Percentiles rank a stretch among this genome's conserved stretches.
phyloP scores from a whole-genome alignment of 2,113 vertebrate genomes.

The Actenoides lindsayi region DNA sequence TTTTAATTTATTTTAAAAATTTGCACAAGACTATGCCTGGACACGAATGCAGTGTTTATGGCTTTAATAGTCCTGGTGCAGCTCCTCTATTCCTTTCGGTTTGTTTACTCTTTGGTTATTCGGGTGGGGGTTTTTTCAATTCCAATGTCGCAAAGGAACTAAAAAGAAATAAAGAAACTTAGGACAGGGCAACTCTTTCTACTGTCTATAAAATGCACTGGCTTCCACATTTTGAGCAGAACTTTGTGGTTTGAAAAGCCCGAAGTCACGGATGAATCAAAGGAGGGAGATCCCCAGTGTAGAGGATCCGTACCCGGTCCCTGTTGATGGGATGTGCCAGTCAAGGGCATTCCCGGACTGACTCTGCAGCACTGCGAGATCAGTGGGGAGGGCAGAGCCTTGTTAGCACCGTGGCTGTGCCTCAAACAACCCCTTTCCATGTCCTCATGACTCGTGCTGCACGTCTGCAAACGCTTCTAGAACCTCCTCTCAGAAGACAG shows the following conservation, averaged over 20 bases:
- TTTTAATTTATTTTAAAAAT: not conserved
- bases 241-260: not conserved
- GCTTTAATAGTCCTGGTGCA: not conserved
- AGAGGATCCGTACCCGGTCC: not conserved
- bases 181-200: not conserved
- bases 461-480: not conserved
- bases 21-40: not conserved
- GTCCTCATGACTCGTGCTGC: not conserved
- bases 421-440: not conserved
- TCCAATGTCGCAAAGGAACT: not conserved
- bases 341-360: not conserved
- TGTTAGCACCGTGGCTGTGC: not conserved
- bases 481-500: not conserved
- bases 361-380: not conserved
- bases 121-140: not conserved
- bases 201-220: not conserved
- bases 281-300: not conserved
- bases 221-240: not conserved
- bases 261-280: not conserved
- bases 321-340: accelerated
- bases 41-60: not conserved
- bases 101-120: not conserved
- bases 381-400: not conserved
- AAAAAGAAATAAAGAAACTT: not conserved
- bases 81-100: not conserved